These are phyloP conservation scores for Engraulis encrasicolus DNA, from an alignment of 2,113 vertebrate species.

Conservation along the genomic window DNA sequence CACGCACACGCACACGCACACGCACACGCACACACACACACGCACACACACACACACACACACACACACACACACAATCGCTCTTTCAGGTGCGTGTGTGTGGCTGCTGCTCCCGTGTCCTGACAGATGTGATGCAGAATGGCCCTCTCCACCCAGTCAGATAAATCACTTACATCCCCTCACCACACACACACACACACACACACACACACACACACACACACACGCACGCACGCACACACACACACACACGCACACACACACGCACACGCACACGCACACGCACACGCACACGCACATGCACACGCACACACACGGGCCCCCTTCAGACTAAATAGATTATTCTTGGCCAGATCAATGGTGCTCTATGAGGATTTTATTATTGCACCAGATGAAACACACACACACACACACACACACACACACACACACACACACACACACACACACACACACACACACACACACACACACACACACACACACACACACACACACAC, in stretches of 20 bases:
- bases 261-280: constrained; percentile 51
- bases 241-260: constrained; percentile 52
- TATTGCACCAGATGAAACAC: constrained; percentile 66
- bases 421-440: too few relatives aligned
- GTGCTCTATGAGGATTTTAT: constrained; percentile 71
- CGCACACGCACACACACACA: constrained; percentile 59
- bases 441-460: constrained; percentile 1
- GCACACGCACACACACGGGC: background rate
- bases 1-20: constrained; percentile 52
- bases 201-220: background rate
- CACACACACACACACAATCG: background rate
- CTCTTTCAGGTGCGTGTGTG: constrained; percentile 41
- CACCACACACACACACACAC: constrained; percentile 63
- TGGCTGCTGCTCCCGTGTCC: background rate
- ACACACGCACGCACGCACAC: background rate
- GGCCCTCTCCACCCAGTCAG: background rate
- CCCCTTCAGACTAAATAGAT: constrained; percentile 71
- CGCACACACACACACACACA: background rate
- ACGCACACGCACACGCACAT: constrained; percentile 48
- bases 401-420: too few relatives aligned
- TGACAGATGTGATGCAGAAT: background rate
- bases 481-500: too few relatives aligned
- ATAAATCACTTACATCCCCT: constrained; percentile 76
- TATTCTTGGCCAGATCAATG: constrained; percentile 75
- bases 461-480: background rate